Percentiles rank a stretch among this genome's conserved stretches.
Conservation (phyloP, 30 jellyfish, hydroid and myxozoan genomes). For the Aurelia coerulea region DNA sequence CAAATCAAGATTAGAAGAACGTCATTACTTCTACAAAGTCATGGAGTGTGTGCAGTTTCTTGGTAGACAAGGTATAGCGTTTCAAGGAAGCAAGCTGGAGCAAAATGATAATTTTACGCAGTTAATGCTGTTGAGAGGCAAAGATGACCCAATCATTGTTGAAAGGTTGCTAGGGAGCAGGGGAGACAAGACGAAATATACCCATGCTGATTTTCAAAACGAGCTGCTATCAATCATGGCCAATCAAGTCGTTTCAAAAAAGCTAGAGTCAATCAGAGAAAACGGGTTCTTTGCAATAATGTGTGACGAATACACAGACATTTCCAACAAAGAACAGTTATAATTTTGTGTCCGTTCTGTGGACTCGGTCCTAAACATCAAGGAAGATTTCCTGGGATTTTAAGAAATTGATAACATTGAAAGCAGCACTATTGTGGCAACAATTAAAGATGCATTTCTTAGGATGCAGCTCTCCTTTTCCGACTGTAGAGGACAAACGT, state of each 20-base stretch:
- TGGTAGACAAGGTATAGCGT: no score
- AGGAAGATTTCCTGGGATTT: conserved; percentile 77
- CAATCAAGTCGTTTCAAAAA: conserved; percentile 32
- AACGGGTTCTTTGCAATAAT: conserved; percentile 60
- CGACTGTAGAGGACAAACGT: conserved; percentile 73
- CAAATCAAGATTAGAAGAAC: no score
- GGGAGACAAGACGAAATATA: conserved; percentile 37
- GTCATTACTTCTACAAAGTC: no score
- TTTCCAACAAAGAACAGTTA: conserved; percentile 56
- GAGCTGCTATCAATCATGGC: conserved; percentile 44
- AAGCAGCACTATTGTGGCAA: conserved; percentile 68
- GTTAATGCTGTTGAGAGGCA: conserved; percentile 71
- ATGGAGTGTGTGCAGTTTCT: no score
- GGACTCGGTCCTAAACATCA: conserved; percentile 37
- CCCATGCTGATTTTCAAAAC: conserved; percentile 55
- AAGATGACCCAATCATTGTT: conserved; percentile 49
- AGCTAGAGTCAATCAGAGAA: conserved; percentile 21
- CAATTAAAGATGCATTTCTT: conserved; percentile 60
- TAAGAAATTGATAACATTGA: conserved; percentile 61
- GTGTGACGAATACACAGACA: conserved; percentile 76
- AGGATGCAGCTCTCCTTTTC: conserved; percentile 68
- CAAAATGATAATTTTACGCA: no score
- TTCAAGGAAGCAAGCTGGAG: no score
- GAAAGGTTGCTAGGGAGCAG: conserved; percentile 36
- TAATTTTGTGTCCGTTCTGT: conserved; percentile 63